These are phyloP conservation scores for Silvanus unidentatus DNA, from an alignment of 2,888 invertebrate species.

Conservation along the genomic window DNA sequence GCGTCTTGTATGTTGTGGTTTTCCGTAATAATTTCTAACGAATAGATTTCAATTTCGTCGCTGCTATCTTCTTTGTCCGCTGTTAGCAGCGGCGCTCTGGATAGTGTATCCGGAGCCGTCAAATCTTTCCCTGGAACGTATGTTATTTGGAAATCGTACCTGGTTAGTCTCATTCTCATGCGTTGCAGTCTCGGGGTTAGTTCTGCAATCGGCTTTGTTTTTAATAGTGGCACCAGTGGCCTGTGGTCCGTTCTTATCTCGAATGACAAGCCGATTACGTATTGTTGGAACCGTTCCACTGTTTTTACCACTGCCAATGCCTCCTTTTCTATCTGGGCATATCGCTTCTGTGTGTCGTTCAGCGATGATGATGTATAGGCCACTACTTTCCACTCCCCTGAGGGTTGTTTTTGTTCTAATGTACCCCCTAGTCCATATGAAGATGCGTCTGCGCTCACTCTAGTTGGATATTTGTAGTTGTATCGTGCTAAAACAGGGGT, in stretches of 20 bases:
- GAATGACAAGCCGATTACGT: conserved; percentile 18
- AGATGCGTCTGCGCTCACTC: conserved; percentile 26
- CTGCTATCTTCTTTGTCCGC: neutral
- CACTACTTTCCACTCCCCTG: conserved; percentile 22
- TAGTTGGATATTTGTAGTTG: conserved; percentile 19
- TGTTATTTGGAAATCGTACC: neutral
- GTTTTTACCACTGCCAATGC: conserved; percentile 33
- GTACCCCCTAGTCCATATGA: conserved; percentile 18
- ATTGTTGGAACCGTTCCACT: conserved; percentile 32
- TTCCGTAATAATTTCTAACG: conserved; percentile 1
- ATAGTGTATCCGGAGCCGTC: neutral
- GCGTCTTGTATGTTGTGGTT: neutral
- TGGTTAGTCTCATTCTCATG: conserved; percentile 22
- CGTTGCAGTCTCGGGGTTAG: conserved; percentile 37
- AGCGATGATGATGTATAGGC: conserved; percentile 34
- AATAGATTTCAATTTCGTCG: neutral
- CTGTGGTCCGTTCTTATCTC: conserved; percentile 38
- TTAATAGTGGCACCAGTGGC: conserved; percentile 34
- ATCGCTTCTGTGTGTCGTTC: conserved; percentile 29
- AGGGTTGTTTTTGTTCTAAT: conserved; percentile 19
- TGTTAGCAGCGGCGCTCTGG: neutral
- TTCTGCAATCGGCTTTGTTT: conserved; percentile 33
- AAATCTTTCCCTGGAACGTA: conserved; percentile 4
- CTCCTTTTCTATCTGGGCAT: conserved; percentile 40
- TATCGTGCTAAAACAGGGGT: conserved; percentile 31